Percentiles rank a stretch among this genome's conserved stretches.
Conservation (phyloP, 92 coral and sea anemone genomes). For the Phenganax stokvisi region DNA sequence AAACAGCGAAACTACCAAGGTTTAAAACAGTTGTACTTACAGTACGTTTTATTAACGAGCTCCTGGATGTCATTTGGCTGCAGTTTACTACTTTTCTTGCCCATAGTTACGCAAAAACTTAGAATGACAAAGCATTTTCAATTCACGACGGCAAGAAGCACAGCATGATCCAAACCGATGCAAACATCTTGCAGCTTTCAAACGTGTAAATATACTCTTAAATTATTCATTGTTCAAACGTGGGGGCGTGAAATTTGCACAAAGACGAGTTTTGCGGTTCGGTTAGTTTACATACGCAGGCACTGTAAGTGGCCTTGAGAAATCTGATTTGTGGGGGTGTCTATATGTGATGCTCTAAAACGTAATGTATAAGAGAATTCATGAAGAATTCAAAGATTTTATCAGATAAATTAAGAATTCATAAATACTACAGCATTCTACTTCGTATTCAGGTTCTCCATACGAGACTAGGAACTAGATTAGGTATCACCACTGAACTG, state of each 20-base stretch:
- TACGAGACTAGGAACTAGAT: no score
- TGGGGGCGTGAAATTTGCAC: slow-evolving; percentile 4
- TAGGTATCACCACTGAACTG: no score
- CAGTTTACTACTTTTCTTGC: slow-evolving; percentile 82
- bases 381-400: no score
- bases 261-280: background rate
- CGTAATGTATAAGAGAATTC: no score
- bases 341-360: no score
- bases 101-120: slow-evolving; percentile 54
- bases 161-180: background rate
- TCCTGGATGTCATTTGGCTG: slow-evolving; percentile 82
- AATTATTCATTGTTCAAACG: background rate
- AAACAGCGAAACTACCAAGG: background rate
- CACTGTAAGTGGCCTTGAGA: no score
- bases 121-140: background rate
- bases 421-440: no score
- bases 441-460: no score
- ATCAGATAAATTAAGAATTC: no score
- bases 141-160: background rate
- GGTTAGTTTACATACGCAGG: background rate
- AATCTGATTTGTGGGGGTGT: no score
- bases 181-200: slow-evolving; percentile 2
- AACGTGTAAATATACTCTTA: slow-evolving; percentile 10
- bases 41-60: slow-evolving; percentile 83
- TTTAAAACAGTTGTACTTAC: slow-evolving; percentile 48